Evolutionary conservation across 1,140 invertebrate species (phyloP).

Genomic region (Venturia canescens): DNA sequence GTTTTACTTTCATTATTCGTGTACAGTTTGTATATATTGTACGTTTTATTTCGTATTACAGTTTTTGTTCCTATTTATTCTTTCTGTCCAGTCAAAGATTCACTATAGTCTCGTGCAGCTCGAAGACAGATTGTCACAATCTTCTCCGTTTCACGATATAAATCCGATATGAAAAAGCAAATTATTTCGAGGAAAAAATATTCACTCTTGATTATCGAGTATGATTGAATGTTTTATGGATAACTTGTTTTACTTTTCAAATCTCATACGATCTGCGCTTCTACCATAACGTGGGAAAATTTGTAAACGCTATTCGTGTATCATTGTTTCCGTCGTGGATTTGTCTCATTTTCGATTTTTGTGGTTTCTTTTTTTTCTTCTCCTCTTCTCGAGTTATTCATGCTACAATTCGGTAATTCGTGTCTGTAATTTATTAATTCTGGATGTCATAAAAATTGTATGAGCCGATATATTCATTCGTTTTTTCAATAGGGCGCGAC

Average conservation of each 20-base stretch:
- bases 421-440: too few relatives aligned
- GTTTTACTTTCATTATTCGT: slow-evolving; percentile 41
- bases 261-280: slow-evolving; percentile 31
- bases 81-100: not conserved
- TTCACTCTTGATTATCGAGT: slow-evolving; percentile 16
- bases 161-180: slow-evolving; percentile 28
- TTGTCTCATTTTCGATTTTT: not conserved
- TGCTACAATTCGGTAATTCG: not conserved
- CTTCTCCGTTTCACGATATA: not conserved
- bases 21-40: slow-evolving; percentile 45
- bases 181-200: slow-evolving; percentile 8
- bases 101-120: not conserved
- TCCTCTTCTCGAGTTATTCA: slow-evolving; percentile 2
- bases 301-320: not conserved
- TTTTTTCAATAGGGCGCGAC: not conserved
- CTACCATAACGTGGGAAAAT: slow-evolving; percentile 9
- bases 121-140: slow-evolving; percentile 23
- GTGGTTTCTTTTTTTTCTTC: not conserved
- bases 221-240: slow-evolving; percentile 30
- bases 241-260: too few relatives aligned
- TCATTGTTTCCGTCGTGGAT: too few relatives aligned
- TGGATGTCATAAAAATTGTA: not conserved
- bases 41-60: not conserved
- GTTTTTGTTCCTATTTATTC: slow-evolving; percentile 12
- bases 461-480: not conserved